Conservation (phyloP, 2,797 vertebrate genomes). For the Crossoptilon crossoptilon region DNA sequence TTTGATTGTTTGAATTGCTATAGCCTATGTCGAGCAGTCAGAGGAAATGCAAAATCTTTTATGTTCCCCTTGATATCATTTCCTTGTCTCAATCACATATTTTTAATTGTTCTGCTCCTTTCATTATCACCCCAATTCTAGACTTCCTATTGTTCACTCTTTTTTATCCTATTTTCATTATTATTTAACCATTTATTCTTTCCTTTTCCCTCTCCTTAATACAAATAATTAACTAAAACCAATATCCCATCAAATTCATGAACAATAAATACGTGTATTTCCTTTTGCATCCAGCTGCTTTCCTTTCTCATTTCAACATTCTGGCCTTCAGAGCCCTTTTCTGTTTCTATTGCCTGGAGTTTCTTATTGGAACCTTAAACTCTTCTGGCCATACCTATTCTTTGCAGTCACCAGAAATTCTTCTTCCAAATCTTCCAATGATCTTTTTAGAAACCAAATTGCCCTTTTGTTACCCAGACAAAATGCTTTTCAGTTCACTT, state of each 20-base stretch:
- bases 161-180: background rate
- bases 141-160: no score
- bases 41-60: background rate
- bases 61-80: background rate
- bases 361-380: background rate
- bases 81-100: background rate
- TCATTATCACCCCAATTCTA: background rate
- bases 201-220: background rate
- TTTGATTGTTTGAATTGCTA: background rate
- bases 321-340: background rate
- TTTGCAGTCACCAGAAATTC: background rate
- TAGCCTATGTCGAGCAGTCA: background rate
- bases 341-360: background rate
- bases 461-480: background rate
- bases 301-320: background rate
- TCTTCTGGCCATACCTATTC: background rate
- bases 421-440: background rate
- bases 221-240: background rate
- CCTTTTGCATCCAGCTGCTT: background rate
- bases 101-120: background rate
- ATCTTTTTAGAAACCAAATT: background rate
- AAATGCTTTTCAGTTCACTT: background rate
- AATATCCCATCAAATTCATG: background rate
- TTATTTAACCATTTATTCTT: background rate
- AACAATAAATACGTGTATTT: background rate